Conservation (phyloP, 2,888 invertebrate genomes). For the Ophioninae sp. region DNA sequence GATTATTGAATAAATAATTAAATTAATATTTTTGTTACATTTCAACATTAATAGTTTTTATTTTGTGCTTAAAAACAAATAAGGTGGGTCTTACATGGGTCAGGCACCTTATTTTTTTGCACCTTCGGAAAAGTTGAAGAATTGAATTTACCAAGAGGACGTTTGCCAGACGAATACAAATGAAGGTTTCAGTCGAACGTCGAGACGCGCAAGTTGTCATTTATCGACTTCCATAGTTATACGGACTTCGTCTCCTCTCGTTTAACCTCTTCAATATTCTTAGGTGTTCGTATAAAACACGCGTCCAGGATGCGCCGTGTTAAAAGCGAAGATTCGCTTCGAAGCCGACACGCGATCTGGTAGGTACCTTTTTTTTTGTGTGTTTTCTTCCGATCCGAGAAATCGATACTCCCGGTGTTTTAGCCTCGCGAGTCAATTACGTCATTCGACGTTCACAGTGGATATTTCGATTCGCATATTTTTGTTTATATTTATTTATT, state of each 20-base stretch:
- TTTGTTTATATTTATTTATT: neutral
- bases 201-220: constrained; percentile 32
- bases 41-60: no score
- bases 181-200: constrained; percentile 23
- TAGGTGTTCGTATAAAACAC: constrained; percentile 2
- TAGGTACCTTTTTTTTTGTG: constrained; percentile 6
- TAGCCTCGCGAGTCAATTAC: constrained; percentile 46
- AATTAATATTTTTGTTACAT: no score
- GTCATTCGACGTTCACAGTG: constrained; percentile 44
- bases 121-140: constrained; percentile 15
- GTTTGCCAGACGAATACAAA: constrained; percentile 60
- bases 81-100: no score
- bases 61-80: no score
- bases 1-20: no score
- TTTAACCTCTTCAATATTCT: constrained; percentile 17
- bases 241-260: constrained; percentile 17
- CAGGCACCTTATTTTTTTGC: no score
- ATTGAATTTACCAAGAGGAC: constrained; percentile 25
- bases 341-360: constrained; percentile 33
- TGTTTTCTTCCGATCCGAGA: constrained; percentile 32
- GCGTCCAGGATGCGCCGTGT: constrained; percentile 9
- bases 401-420: constrained; percentile 55
- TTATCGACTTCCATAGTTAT: constrained; percentile 37
- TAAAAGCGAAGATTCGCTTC: constrained; percentile 27
- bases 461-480: constrained; percentile 13